Evolutionary conservation across 2,888 invertebrate genomes (phyloP), one percentile per base, ranked within the genome.

Genomic region (Oligia latruncula): DNA sequence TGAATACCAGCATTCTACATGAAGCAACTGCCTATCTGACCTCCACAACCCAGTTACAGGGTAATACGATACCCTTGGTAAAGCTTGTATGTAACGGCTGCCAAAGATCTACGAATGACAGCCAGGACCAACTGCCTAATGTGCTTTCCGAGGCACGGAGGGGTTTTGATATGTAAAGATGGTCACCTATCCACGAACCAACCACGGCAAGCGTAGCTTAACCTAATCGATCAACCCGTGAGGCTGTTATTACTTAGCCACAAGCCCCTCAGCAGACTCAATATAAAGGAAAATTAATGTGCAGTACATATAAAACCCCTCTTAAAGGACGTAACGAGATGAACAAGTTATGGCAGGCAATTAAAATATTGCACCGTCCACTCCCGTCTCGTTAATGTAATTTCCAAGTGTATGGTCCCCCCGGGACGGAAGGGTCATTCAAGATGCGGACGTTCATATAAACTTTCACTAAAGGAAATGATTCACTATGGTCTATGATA

Each of bases 321-420:
- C 52, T 35, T 13, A 13, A 23, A 23, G 15, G 15, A 20, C 15
- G 4, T 55, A 58, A 58, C 52, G 35, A 62, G 29, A 29, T 15
- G 43, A 43, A n/a, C 43, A 15, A 46, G 6, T 23, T 11, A n/a
- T 15, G 52, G 52, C 43, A 35, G 23, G 46, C 52, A 46, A 68
- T 77, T 77, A 46, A 52, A 55, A 70, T 15, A 15, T 55, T n/a
- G 43, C 52, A 29, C 52, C 2, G 64, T 55, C 55, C 70, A 77
- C n/a, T 77, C 20, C 17, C 11, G 43, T 4, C n/a, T 43, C 43
- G 35, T 29, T 52, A 64, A 4, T 62, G 40, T 64, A 23, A 35
- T 49, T 15, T 49, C 72, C 17, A 49, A 74, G 74, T 23, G 0
- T 17, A 49, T n/a, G 35, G 71, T 20, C 23, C 17, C 29, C 11